A percentile compares a stretch with the other conserved stretches of the same genome.
Conservation (phyloP, 2,888 invertebrate species). For the Molorchus minor region DNA sequence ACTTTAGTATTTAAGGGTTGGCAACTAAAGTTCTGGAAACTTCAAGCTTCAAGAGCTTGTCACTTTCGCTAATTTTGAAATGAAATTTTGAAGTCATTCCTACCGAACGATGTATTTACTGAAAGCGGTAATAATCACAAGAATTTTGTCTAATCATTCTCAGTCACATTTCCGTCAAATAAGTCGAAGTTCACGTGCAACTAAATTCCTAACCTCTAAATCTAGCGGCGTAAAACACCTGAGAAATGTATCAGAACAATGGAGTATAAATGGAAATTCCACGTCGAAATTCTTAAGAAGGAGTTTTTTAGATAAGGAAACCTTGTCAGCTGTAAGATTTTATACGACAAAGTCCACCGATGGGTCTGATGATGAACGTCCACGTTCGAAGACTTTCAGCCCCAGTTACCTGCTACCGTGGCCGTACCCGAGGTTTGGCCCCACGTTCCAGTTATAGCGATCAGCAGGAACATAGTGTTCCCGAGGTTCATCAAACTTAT, state of each 20-base stretch:
- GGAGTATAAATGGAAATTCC: background rate
- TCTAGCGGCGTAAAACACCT: constrained; percentile 9
- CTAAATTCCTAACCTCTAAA: constrained; percentile 19
- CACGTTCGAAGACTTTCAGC: constrained; percentile 60
- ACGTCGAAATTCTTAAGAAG: constrained; percentile 14
- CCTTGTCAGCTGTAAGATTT: constrained; percentile 30
- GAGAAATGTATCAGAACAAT: background rate
- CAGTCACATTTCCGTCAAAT: constrained; percentile 16
- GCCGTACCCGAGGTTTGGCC: constrained; percentile 98
- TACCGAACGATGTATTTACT: constrained; percentile 27
- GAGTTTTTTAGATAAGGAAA: constrained; percentile 14
- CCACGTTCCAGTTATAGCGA: constrained; percentile 93
- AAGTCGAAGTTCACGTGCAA: constrained; percentile 16
- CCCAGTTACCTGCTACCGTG: constrained; percentile 83
- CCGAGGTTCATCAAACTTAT: constrained; percentile 98
- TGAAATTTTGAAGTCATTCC: background rate
- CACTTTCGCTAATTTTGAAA: background rate
- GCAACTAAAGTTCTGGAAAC: background rate
- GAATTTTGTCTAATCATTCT: constrained; percentile 9
- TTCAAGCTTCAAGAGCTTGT: too few relatives aligned
- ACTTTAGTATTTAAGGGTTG: background rate
- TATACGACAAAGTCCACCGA: constrained; percentile 44
- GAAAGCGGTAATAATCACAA: constrained; percentile 19
- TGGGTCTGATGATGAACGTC: constrained; percentile 48
- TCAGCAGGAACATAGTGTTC: constrained; percentile 94